Evolutionary conservation across 1,140 invertebrate species (phyloP).

Genomic region (Solenopsis fugax): DNA sequence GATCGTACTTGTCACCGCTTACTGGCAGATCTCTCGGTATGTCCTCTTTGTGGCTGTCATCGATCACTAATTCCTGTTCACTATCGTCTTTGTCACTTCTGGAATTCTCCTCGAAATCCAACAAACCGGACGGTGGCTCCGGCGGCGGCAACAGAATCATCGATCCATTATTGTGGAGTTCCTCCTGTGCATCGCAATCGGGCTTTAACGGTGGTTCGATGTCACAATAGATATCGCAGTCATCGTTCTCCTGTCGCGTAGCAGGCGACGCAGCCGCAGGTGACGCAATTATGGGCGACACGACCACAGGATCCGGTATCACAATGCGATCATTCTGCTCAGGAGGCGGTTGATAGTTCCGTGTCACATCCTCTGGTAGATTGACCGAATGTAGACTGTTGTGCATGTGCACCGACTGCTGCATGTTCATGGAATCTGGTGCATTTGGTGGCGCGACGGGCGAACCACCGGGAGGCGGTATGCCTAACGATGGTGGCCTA

Average conservation of each 20-base stretch:
- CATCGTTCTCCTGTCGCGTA: constrained; percentile 76
- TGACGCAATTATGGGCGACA: not conserved
- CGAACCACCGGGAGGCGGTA: not conserved
- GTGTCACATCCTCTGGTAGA: constrained; percentile 55
- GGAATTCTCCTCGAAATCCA: constrained; percentile 85
- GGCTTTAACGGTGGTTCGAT: constrained; percentile 79
- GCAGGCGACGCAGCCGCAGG: not conserved
- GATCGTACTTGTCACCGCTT: constrained; percentile 90
- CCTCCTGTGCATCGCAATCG: constrained; percentile 70
- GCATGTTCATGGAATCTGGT: not conserved
- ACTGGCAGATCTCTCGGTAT: constrained; percentile 74
- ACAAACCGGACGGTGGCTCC: constrained; percentile 87
- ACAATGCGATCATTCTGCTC: constrained; percentile 15
- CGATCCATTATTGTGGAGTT: constrained; percentile 66
- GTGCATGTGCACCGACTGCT: constrained; percentile 4
- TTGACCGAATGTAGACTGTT: constrained; percentile 56
- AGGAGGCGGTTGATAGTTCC: constrained; percentile 12
- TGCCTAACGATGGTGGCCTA: constrained; percentile 40
- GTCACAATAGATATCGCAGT: constrained; percentile 84
- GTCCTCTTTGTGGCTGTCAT: constrained; percentile 87
- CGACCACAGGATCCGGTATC: not conserved
- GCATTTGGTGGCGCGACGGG: not conserved
- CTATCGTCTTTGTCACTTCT: constrained; percentile 88
- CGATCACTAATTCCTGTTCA: constrained; percentile 90
- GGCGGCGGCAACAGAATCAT: constrained; percentile 85